phyloP scores from a whole-genome alignment of 2,797 vertebrate species.

The Melanotaenia boesemani region DNA sequence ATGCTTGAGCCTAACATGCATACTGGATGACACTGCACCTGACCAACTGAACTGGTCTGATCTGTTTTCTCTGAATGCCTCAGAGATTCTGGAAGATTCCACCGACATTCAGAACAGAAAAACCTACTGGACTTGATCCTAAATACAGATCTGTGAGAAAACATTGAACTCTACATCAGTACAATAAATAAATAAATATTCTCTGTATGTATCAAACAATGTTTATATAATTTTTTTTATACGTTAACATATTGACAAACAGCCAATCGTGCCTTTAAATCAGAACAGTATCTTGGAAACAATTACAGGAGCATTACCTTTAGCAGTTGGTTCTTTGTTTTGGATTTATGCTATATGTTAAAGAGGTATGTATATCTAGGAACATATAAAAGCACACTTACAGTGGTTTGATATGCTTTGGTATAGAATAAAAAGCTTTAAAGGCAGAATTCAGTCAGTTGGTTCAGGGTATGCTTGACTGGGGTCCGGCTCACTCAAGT shows the following conservation, averaged over 20 bases:
- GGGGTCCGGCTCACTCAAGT: too few species aligned
- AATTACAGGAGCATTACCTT: neutral
- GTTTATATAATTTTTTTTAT: too few species aligned
- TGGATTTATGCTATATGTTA: neutral
- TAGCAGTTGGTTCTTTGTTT: neutral
- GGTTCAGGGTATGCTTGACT: neutral
- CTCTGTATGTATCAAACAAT: too few species aligned
- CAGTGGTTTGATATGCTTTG: neutral
- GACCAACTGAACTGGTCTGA: slow-evolving; percentile 2
- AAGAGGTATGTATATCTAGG: neutral
- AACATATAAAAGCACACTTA: neutral
- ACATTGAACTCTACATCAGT: slow-evolving; percentile 2
- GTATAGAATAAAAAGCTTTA: neutral
- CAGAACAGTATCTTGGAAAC: too few species aligned
- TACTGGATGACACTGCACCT: slow-evolving; percentile 18
- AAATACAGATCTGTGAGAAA: slow-evolving; percentile 4
- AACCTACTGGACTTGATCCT: slow-evolving; percentile 22
- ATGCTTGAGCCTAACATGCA: slow-evolving; percentile 25
- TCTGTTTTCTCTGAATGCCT: slow-evolving; percentile 13
- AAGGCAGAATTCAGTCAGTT: neutral
- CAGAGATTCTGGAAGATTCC: slow-evolving; percentile 31
- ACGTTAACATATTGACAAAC: too few species aligned
- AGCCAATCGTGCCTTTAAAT: too few species aligned
- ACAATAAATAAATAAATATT: neutral
- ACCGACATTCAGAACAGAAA: slow-evolving; percentile 22